phyloP scores from a whole-genome alignment of 2,113 vertebrate species.

The Aplodontia rufa region DNA sequence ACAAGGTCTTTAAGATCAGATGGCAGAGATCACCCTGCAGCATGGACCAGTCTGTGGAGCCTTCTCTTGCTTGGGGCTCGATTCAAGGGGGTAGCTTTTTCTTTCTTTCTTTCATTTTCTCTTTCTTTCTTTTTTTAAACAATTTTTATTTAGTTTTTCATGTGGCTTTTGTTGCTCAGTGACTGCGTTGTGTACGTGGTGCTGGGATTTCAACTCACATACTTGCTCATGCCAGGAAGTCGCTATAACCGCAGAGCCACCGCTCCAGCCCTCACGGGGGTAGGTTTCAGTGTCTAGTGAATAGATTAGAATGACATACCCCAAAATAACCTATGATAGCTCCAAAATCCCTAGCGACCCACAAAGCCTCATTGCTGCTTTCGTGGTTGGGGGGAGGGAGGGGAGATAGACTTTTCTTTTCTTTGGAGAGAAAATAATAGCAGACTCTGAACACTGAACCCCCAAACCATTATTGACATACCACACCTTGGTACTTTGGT shows the following conservation, averaged over 20 bases:
- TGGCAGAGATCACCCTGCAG: background rate
- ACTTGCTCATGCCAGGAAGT: no score
- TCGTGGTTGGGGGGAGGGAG: background rate
- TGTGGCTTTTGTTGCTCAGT: no score
- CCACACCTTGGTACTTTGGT: background rate
- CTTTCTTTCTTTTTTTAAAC: no score
- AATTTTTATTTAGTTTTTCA: no score
- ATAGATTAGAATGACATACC: background rate
- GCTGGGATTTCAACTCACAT: no score
- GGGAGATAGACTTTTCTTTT: background rate
- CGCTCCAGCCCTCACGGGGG: no score
- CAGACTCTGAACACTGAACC: background rate
- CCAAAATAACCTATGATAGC: background rate
- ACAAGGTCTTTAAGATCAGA: background rate
- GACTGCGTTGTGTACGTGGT: no score
- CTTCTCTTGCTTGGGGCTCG: background rate
- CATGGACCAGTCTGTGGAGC: background rate
- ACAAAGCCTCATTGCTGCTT: background rate
- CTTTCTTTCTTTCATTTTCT: no score
- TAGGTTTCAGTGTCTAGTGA: background rate
- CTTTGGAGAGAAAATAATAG: background rate
- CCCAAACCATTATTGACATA: background rate
- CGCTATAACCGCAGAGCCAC: no score
- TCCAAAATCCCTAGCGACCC: background rate
- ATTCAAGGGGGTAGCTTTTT: background rate